These are phyloP conservation scores for Dasysyrphus tricinctus DNA, from an alignment of 2,888 invertebrate species.

Conservation along the genomic window DNA sequence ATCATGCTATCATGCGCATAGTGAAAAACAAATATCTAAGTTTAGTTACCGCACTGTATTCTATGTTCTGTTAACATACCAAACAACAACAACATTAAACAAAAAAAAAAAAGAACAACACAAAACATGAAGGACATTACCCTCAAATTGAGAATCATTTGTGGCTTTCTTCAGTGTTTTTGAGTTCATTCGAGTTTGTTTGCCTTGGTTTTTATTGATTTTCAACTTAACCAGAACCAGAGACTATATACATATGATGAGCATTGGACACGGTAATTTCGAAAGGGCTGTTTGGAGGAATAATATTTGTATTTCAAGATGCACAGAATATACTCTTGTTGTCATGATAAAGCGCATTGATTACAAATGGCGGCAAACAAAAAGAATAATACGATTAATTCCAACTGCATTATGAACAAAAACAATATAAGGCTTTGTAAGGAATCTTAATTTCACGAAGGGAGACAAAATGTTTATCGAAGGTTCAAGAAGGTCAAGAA, in stretches of 20 bases:
- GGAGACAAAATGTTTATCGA: background rate
- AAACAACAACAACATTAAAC: background rate
- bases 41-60: slow-evolving; percentile 50
- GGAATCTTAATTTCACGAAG: background rate
- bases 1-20: slow-evolving; percentile 14
- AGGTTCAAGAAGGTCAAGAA: too few species aligned
- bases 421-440: background rate
- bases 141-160: slow-evolving; percentile 63
- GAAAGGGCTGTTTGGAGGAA: slow-evolving; percentile 36
- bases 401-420: background rate
- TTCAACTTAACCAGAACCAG: slow-evolving; percentile 32
- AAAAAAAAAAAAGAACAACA: background rate
- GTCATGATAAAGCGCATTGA: slow-evolving; percentile 4
- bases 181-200: slow-evolving; percentile 72
- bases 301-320: slow-evolving; percentile 21
- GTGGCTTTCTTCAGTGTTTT: slow-evolving; percentile 40
- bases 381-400: background rate
- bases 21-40: slow-evolving; percentile 51
- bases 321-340: background rate
- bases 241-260: slow-evolving; percentile 2
- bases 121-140: slow-evolving; percentile 57
- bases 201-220: slow-evolving; percentile 70
- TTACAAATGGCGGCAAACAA: background rate
- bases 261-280: slow-evolving; percentile 23
- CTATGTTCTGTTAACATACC: slow-evolving; percentile 34